Conservation (phyloP, 2,797 vertebrate species). For the Okamejei kenojei region DNA sequence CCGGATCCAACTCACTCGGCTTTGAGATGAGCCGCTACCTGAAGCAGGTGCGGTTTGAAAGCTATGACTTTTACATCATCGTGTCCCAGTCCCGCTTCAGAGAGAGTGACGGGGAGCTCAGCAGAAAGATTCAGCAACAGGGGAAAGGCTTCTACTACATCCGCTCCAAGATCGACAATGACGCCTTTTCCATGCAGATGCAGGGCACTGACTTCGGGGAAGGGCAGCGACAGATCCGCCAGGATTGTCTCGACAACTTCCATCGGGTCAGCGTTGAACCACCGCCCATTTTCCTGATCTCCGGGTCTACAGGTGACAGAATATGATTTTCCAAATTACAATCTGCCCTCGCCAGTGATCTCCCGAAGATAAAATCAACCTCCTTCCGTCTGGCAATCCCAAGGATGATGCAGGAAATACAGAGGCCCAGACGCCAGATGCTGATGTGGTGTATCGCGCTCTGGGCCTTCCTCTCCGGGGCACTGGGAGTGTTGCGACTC, state of each 20-base stretch:
- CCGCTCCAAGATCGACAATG: constrained; percentile 12
- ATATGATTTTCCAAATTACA: constrained; percentile 18
- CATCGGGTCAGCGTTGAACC: background rate
- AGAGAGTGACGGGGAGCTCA: background rate
- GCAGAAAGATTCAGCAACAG: background rate
- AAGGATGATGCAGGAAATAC: background rate
- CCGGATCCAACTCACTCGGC: background rate
- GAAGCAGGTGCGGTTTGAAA: background rate
- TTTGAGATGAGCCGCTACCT: background rate
- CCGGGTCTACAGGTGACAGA: background rate
- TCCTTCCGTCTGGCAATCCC: background rate
- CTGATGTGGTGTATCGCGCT: background rate
- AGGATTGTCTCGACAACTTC: constrained; percentile 1
- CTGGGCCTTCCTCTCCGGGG: background rate
- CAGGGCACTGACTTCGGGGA: background rate
- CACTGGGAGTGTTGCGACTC: background rate
- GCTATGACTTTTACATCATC: constrained; percentile 29
- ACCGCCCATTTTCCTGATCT: constrained; percentile 18
- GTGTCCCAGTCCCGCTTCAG: constrained; percentile 10
- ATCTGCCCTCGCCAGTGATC: background rate
- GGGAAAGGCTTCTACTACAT: background rate
- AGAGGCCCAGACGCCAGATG: background rate
- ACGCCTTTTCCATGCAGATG: background rate
- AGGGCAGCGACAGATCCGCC: background rate
- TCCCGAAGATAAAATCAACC: background rate